Evolutionary conservation across 2,797 vertebrate species (phyloP).

Genomic region (Poecilia gillii): DNA sequence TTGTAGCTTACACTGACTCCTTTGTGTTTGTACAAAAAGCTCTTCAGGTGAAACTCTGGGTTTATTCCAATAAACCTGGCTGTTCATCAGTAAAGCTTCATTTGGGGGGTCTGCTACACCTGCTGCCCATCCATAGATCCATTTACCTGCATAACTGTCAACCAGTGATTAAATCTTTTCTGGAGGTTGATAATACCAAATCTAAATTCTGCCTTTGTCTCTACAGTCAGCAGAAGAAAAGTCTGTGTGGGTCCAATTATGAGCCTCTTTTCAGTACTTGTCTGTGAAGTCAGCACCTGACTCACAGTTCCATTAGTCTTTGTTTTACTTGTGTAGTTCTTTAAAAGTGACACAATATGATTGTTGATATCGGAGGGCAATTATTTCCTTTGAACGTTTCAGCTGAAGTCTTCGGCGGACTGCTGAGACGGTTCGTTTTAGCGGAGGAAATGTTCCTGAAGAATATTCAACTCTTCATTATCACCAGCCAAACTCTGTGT

Average conservation of each 20-base stretch:
- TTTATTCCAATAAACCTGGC: too few relatives aligned
- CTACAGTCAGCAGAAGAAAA: not conserved
- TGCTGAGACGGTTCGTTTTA: not conserved
- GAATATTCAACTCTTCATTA: slow-evolving; percentile 2
- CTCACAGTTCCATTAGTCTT: not conserved
- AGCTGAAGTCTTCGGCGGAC: not conserved
- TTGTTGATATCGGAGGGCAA: slow-evolving; percentile 1
- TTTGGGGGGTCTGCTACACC: too few relatives aligned
- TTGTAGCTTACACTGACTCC: too few relatives aligned
- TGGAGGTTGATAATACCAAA: not conserved
- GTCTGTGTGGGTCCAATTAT: not conserved
- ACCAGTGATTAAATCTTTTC: not conserved
- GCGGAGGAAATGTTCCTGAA: not conserved
- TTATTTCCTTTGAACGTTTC: not conserved
- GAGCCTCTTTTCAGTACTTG: not conserved
- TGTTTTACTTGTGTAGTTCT: slow-evolving; percentile 1
- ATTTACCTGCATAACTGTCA: not conserved
- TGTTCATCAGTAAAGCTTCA: too few relatives aligned
- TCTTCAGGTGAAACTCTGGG: too few relatives aligned
- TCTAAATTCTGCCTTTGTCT: not conserved
- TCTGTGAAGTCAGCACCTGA: not conserved
- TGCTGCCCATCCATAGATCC: too few relatives aligned
- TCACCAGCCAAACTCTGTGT: not conserved
- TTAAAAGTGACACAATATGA: not conserved
- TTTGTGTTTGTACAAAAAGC: too few relatives aligned